Conservation (phyloP, 2,797 vertebrate genomes). For the Semaprochilodus insignis region DNA sequence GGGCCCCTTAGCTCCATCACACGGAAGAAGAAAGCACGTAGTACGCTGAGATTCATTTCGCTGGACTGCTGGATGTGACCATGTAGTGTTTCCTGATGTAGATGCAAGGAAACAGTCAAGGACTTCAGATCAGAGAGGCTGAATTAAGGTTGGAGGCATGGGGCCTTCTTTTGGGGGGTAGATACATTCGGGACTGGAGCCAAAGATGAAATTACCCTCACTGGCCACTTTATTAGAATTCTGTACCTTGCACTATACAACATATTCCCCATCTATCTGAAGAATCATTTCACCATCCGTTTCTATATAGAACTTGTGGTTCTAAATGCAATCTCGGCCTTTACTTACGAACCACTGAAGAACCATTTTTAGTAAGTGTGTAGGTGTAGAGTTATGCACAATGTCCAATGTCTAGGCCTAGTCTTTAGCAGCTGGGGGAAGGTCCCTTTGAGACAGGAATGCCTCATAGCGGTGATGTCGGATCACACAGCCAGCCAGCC, state of each 20-base stretch:
- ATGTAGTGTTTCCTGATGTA: constrained; percentile 37
- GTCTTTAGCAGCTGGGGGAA: too few relatives aligned
- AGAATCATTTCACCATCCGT: too few relatives aligned
- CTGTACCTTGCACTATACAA: neutral
- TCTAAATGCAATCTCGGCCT: too few relatives aligned
- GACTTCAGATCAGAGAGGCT: neutral
- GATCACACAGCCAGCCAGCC: too few relatives aligned
- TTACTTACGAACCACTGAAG: too few relatives aligned
- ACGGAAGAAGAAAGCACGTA: neutral
- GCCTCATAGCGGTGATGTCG: too few relatives aligned
- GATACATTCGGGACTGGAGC: neutral
- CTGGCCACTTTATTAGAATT: neutral
- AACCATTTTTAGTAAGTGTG: too few relatives aligned
- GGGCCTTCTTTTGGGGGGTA: neutral
- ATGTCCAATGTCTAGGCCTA: too few relatives aligned
- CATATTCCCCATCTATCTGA: too few relatives aligned
- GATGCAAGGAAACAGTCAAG: constrained; percentile 1
- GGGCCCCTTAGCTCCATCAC: neutral
- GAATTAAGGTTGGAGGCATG: neutral
- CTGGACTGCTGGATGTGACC: constrained; percentile 23
- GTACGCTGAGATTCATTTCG: constrained; percentile 34
- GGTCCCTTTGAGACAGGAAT: too few relatives aligned
- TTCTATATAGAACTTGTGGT: too few relatives aligned
- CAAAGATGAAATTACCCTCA: neutral
- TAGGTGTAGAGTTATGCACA: too few relatives aligned